Percentiles rank a stretch among this genome's conserved stretches.
Conservation (phyloP, 2,113 vertebrate genomes). For the Rhabdomys dilectus region DNA sequence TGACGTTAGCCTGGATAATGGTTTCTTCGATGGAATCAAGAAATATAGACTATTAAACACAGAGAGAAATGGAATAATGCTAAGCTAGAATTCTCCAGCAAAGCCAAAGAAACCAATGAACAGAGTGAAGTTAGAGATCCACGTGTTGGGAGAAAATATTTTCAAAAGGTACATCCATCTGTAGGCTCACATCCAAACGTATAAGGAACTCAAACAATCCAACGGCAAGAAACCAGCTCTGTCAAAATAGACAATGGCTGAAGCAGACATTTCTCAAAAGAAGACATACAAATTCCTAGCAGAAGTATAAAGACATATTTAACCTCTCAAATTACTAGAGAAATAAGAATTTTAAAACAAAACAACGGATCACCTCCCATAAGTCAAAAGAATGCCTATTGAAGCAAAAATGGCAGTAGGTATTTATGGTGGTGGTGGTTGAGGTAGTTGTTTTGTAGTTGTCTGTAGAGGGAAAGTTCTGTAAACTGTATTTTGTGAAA, state of each 20-base stretch:
- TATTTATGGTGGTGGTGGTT: not conserved
- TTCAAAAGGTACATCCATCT: not conserved
- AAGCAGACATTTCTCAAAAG: not conserved
- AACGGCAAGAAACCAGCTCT: not conserved
- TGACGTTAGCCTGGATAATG: not conserved
- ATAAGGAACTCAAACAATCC: not conserved
- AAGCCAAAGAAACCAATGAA: not conserved
- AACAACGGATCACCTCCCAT: not conserved
- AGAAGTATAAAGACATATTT: not conserved
- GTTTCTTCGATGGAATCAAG: not conserved
- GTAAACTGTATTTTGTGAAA: constrained; percentile 13
- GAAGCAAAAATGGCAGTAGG: not conserved
- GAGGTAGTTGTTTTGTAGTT: not conserved
- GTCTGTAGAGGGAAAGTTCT: not conserved
- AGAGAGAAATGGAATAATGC: not conserved
- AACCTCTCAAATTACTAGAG: not conserved
- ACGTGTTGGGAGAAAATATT: not conserved
- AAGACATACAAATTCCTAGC: not conserved
- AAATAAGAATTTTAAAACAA: not conserved
- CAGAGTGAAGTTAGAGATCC: not conserved
- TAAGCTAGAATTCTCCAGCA: not conserved
- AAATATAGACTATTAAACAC: not conserved
- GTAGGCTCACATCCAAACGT: not conserved
- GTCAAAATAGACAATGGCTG: not conserved
- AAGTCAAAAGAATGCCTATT: not conserved